phyloP scores from a whole-genome alignment of 2,888 invertebrate species.

The Ophion ventricosus region DNA sequence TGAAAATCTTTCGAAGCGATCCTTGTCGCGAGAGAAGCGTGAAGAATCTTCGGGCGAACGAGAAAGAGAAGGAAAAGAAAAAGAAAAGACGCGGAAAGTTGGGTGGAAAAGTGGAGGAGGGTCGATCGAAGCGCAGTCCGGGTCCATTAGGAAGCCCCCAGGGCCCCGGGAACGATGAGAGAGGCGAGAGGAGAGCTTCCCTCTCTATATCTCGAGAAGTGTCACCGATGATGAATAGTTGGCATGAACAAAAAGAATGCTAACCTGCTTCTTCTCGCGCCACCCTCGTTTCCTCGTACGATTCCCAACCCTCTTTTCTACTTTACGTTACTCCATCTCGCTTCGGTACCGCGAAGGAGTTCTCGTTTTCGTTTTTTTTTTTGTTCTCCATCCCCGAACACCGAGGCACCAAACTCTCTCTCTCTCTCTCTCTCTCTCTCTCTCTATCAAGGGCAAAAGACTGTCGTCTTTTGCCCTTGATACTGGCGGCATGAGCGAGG shows the following conservation, averaged over 20 bases:
- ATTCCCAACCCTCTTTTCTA: conserved; percentile 56
- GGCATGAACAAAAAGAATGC: conserved; percentile 83
- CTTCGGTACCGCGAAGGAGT: conserved; percentile 56
- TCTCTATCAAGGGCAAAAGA: background rate
- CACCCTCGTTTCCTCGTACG: conserved; percentile 70
- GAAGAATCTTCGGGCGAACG: conserved; percentile 40
- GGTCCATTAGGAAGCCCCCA: conserved; percentile 82
- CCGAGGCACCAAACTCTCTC: conserved; percentile 34
- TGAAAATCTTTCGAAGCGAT: conserved; percentile 75
- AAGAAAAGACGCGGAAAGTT: conserved; percentile 61
- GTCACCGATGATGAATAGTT: conserved; percentile 84
- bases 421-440: background rate
- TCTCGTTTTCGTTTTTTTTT: conserved; percentile 28
- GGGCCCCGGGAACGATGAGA: conserved; percentile 72
- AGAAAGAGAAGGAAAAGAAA: no score
- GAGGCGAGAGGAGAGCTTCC: conserved; percentile 72
- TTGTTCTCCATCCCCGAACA: conserved; percentile 16
- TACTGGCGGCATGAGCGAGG: background rate
- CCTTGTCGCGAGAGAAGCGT: conserved; percentile 35
- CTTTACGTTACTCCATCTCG: conserved; percentile 53
- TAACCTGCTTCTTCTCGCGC: conserved; percentile 76
- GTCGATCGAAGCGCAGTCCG: conserved; percentile 71
- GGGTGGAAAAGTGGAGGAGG: conserved; percentile 45
- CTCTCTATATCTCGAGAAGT: conserved; percentile 81
- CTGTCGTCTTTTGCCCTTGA: background rate